These are phyloP conservation scores for Patiria miniata DNA, from an alignment of 35 echinoderm and acorn worm genomes.

Conservation along the genomic window DNA sequence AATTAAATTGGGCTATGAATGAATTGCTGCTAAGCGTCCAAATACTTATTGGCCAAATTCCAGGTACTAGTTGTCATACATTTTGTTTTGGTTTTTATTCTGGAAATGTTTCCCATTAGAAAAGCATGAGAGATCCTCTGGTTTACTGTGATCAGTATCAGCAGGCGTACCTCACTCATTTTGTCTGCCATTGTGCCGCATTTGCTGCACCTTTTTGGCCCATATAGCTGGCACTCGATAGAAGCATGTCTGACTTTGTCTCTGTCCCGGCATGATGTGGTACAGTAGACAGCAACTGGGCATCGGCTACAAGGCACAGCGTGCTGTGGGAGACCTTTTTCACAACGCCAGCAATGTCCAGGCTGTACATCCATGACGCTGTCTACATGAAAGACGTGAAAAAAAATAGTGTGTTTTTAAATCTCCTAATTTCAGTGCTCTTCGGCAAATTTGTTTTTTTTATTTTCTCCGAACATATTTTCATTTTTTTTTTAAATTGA, in stretches of 20 bases:
- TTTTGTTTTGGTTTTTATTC: too few relatives aligned
- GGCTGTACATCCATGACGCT: conserved; percentile 27
- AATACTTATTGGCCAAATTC: too few relatives aligned
- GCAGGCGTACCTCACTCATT: neutral
- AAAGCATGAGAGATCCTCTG: too few relatives aligned
- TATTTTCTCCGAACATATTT: too few relatives aligned
- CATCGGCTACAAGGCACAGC: neutral
- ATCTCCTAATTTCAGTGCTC: too few relatives aligned
- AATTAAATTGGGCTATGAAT: too few relatives aligned
- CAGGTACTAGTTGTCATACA: too few relatives aligned
- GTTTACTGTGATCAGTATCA: neutral
- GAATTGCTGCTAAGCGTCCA: too few relatives aligned
- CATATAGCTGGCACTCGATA: conserved; percentile 18
- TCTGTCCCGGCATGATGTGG: neutral
- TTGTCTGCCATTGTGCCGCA: neutral
- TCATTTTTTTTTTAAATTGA: too few relatives aligned
- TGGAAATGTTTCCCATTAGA: too few relatives aligned
- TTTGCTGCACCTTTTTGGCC: neutral
- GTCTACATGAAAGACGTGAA: too few relatives aligned
- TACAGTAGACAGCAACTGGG: conserved; percentile 11
- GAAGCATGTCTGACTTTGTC: conserved; percentile 22
- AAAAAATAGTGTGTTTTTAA: neutral
- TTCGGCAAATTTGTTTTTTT: too few relatives aligned
- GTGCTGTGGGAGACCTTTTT: neutral
- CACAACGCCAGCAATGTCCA: conserved; percentile 46